Evolutionary conservation across 2,797 vertebrate genomes (phyloP).

Genomic region (Syngnathus rostellatus): DNA sequence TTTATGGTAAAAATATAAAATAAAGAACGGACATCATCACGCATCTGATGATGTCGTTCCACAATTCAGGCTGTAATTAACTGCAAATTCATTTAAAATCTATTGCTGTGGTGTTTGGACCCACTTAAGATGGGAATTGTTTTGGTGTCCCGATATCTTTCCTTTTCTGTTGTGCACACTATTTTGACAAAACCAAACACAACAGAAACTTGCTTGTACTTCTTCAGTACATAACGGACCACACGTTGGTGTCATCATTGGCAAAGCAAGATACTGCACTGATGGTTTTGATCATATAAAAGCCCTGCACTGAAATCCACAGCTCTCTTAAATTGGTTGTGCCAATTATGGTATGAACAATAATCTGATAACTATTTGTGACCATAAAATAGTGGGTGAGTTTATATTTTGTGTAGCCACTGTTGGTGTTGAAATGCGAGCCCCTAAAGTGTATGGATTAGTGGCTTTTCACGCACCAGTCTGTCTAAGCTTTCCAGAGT

Average conservation of each 20-base stretch:
- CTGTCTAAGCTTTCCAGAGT: conserved; percentile 8
- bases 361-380: conserved; percentile 25
- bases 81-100: too few species aligned
- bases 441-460: conserved; percentile 25
- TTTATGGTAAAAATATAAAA: too few species aligned
- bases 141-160: neutral
- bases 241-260: conserved; percentile 11
- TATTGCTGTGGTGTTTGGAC: too few species aligned
- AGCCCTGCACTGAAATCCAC: conserved; percentile 18
- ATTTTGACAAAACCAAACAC: neutral
- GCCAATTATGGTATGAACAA: conserved; percentile 14
- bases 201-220: conserved; percentile 19
- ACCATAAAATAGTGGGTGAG: conserved; percentile 21
- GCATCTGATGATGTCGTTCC: too few species aligned
- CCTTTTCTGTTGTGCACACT: neutral
- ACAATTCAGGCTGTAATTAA: too few species aligned
- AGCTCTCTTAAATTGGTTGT: conserved; percentile 17
- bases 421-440: conserved; percentile 24
- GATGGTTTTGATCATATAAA: conserved; percentile 34
- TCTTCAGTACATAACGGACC: conserved; percentile 15
- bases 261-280: conserved; percentile 11
- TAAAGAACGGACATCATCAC: too few species aligned
- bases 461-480: conserved; percentile 20
- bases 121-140: too few species aligned
- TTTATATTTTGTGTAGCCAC: conserved; percentile 24